Conservation (phyloP, 37 sponge, comb jelly and placozoan species). For the Eunapius fragilis region DNA sequence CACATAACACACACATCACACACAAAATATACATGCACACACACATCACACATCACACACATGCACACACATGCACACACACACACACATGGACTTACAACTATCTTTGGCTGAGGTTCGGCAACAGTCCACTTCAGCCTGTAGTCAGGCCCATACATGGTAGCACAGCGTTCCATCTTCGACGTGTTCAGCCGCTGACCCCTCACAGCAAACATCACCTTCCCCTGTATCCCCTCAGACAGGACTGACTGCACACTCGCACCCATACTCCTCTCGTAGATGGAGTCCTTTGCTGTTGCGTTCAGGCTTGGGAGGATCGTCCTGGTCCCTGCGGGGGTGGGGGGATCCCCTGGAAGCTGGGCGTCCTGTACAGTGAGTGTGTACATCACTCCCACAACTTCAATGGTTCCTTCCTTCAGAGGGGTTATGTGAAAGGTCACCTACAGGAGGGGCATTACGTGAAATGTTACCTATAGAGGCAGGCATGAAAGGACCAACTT, state of each 20-base stretch:
- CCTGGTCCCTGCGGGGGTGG: slow-evolving; percentile 1
- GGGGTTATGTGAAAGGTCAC: slow-evolving; percentile 59
- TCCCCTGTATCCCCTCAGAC: slow-evolving; percentile 61
- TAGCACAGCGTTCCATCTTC: slow-evolving; percentile 37
- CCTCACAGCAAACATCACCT: slow-evolving; percentile 28
- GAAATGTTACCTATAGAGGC: background rate
- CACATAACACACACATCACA: no score
- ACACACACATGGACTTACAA: slow-evolving; percentile 45
- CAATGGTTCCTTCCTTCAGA: slow-evolving; percentile 49
- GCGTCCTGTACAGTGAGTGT: slow-evolving; percentile 41
- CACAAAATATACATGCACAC: no score
- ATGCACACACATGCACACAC: background rate
- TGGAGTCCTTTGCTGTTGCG: slow-evolving; percentile 23
- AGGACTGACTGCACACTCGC: slow-evolving; percentile 6
- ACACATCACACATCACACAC: no score
- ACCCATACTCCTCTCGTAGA: slow-evolving; percentile 32
- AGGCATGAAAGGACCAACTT: slow-evolving; percentile 12
- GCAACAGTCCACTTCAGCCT: slow-evolving; percentile 76
- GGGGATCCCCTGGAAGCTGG: slow-evolving; percentile 8
- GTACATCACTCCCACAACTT: slow-evolving; percentile 57
- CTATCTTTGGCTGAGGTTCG: slow-evolving; percentile 67
- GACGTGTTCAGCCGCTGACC: slow-evolving; percentile 69
- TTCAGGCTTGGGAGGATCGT: slow-evolving; percentile 32
- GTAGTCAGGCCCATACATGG: slow-evolving; percentile 68
- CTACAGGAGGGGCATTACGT: slow-evolving; percentile 16